A percentile compares a stretch with the other conserved stretches of the same genome.
phyloP scores from a whole-genome alignment of 1,140 invertebrate genomes.

The Papilio glaucus region DNA sequence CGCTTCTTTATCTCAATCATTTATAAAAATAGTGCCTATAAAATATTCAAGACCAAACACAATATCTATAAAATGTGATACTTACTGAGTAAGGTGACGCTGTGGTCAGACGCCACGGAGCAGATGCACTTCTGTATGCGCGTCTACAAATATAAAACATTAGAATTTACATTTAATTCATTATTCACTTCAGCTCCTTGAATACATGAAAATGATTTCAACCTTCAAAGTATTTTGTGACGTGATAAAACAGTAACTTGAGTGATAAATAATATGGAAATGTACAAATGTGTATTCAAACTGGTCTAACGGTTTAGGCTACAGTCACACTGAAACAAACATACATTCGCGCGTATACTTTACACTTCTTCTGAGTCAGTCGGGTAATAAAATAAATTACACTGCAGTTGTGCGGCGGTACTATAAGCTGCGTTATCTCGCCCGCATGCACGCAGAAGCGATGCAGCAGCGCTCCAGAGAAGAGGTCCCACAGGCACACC shows the following conservation, averaged over 20 bases:
- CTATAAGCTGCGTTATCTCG: slow-evolving; percentile 94
- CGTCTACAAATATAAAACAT: slow-evolving; percentile 84
- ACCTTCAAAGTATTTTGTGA: too few relatives aligned
- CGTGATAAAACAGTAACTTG: too few relatives aligned
- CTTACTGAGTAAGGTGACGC: slow-evolving; percentile 94
- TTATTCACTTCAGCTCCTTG: too few relatives aligned
- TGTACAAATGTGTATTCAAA: too few relatives aligned
- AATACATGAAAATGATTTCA: slow-evolving; percentile 36
- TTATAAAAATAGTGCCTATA: too few relatives aligned
- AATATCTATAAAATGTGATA: slow-evolving; percentile 43
- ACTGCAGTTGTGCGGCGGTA: slow-evolving; percentile 96
- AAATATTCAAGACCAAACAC: too few relatives aligned
- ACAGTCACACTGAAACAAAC: too few relatives aligned
- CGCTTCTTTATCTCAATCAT: too few relatives aligned
- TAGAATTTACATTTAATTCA: background rate
- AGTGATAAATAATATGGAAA: too few relatives aligned
- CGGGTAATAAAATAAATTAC: slow-evolving; percentile 82
- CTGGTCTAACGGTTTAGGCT: too few relatives aligned
- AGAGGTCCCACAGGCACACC: slow-evolving; percentile 98
- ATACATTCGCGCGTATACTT: too few relatives aligned
- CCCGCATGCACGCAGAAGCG: slow-evolving; percentile 98
- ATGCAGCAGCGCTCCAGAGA: slow-evolving; percentile 94
- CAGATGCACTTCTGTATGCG: slow-evolving; percentile 97
- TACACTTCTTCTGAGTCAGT: too few relatives aligned
- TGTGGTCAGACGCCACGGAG: slow-evolving; percentile 98